These are phyloP conservation scores for Luperina testacea DNA, from an alignment of 2,888 invertebrate genomes.

Conservation along the genomic window DNA sequence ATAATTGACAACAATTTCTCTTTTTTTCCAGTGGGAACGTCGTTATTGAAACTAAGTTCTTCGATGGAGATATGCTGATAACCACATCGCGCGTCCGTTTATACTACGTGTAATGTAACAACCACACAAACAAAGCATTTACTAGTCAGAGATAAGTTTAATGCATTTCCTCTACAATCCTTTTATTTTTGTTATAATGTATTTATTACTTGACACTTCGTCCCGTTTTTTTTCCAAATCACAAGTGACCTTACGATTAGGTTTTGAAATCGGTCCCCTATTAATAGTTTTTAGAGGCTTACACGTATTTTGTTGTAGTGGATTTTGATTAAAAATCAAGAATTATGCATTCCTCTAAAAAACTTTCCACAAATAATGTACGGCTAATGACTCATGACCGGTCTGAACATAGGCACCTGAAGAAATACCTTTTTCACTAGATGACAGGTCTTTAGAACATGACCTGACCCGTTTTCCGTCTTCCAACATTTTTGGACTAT, in stretches of 20 bases:
- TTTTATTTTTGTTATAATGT: conserved; percentile 31
- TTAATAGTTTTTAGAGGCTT: conserved; percentile 21
- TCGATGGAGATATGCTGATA: conserved; percentile 97
- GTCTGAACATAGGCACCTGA: not conserved
- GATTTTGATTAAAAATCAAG: conserved; percentile 3
- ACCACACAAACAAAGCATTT: conserved; percentile 69
- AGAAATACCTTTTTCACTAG: not conserved
- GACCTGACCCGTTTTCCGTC: no score
- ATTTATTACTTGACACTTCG: not conserved
- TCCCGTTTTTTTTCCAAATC: conserved; percentile 48
- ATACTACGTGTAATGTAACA: conserved; percentile 94
- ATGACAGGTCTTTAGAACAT: not conserved
- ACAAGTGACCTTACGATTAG: conserved; percentile 66
- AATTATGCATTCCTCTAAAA: conserved; percentile 38
- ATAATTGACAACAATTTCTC: not conserved
- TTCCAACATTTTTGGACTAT: not conserved
- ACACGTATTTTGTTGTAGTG: conserved; percentile 18
- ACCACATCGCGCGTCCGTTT: conserved; percentile 98
- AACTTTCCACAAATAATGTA: not conserved
- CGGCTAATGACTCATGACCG: not conserved
- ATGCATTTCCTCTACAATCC: conserved; percentile 56
- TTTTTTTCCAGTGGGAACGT: conserved; percentile 95
- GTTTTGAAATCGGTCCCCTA: conserved; percentile 39
- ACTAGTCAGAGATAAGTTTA: conserved; percentile 73
- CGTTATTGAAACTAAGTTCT: conserved; percentile 99